These are phyloP conservation scores for Noctua janthina DNA, from an alignment of 2,888 invertebrate species.

Conservation along the genomic window DNA sequence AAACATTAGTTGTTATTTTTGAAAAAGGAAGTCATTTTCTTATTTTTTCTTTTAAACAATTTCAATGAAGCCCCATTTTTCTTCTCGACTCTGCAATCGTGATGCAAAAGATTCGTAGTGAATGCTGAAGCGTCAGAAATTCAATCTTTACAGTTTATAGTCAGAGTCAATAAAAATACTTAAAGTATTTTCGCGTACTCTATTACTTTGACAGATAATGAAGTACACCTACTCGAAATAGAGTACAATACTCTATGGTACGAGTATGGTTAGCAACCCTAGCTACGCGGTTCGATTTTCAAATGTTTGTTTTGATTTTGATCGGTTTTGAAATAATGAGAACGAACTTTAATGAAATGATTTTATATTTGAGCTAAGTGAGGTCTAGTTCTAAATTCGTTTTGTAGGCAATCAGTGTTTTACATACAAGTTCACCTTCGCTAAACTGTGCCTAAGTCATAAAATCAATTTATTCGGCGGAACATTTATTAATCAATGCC, in stretches of 20 bases:
- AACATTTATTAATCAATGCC: slow-evolving; percentile 37
- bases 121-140: not conserved
- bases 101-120: not conserved
- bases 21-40: not conserved
- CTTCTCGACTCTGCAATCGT: not conserved
- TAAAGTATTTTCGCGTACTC: not conserved
- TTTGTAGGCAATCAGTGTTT: slow-evolving; percentile 23
- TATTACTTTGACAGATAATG: no score
- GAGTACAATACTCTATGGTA: not conserved
- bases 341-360: slow-evolving; percentile 25
- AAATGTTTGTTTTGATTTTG: slow-evolving; percentile 28
- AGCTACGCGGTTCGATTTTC: slow-evolving; percentile 7
- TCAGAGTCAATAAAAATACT: not conserved
- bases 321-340: slow-evolving; percentile 26
- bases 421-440: slow-evolving; percentile 5
- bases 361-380: slow-evolving; percentile 17
- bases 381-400: not conserved
- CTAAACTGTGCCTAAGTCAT: slow-evolving; percentile 11
- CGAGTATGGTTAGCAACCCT: not conserved
- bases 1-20: not conserved
- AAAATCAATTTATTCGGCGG: slow-evolving; percentile 38
- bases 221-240: not conserved
- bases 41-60: not conserved
- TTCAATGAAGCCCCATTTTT: not conserved
- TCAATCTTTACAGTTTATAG: not conserved